phyloP scores from a whole-genome alignment of 1,140 invertebrate species.

The Leptinotarsa undecemlineata region DNA sequence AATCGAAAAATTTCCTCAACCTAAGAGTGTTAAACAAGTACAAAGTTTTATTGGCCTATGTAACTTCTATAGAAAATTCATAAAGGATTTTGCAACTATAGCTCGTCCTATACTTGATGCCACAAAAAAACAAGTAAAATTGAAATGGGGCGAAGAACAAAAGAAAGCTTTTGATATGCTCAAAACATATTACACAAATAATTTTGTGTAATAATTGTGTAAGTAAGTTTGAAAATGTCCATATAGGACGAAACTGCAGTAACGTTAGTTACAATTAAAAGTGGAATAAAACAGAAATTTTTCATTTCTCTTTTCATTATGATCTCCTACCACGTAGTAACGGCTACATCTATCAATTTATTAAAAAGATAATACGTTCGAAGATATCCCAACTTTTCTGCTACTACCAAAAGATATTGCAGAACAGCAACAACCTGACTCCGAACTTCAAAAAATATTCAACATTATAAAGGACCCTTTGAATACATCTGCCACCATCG shows the following conservation, averaged over 20 bases:
- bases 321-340: no score
- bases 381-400: conserved; percentile 16
- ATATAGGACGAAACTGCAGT: no score
- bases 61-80: conserved; percentile 35
- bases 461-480: conserved; percentile 15
- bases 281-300: no score
- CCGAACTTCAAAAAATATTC: neutral
- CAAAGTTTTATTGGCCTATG: conserved; percentile 29
- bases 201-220: no score
- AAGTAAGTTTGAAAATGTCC: no score
- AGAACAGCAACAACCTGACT: conserved; percentile 22
- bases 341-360: no score
- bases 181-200: no score
- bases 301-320: no score
- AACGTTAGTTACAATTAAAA: no score
- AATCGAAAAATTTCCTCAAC: neutral
- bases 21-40: neutral
- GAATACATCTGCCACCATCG: conserved; percentile 4
- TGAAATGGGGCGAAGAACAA: conserved; percentile 25
- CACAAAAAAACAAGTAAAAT: conserved; percentile 29
- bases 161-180: conserved; percentile 29
- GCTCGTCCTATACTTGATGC: conserved; percentile 18
- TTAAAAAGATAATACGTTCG: neutral
- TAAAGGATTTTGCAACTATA: conserved; percentile 31
- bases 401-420: conserved; percentile 10